These are phyloP conservation scores for Bufo gargarizans DNA, from an alignment of 2,113 vertebrate genomes.

Conservation along the genomic window DNA sequence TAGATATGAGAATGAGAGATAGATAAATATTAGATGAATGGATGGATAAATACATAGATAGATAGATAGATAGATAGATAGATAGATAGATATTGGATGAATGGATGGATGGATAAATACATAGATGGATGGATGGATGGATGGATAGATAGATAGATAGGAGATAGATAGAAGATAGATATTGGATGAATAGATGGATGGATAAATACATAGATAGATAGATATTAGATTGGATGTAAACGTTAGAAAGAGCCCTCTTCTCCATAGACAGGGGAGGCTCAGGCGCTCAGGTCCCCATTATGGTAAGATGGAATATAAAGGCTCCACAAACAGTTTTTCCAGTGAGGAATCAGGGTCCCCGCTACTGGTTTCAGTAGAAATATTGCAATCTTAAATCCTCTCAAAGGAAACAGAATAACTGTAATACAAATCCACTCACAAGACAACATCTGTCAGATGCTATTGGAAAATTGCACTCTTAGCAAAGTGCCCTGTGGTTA, in stretches of 20 bases:
- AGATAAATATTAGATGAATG: background rate
- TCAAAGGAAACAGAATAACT: slow-evolving; percentile 57
- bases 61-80: slow-evolving; percentile 16
- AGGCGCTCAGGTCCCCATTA: slow-evolving; percentile 2
- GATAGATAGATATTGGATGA: slow-evolving; percentile 15
- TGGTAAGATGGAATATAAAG: background rate
- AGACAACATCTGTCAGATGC: slow-evolving; percentile 36
- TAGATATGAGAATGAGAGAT: background rate
- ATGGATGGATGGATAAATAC: slow-evolving; percentile 7
- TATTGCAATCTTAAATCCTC: slow-evolving; percentile 54
- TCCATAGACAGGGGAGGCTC: too few relatives aligned
- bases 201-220: slow-evolving; percentile 20
- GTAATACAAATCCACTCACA: slow-evolving; percentile 55
- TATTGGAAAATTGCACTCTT: slow-evolving; percentile 39
- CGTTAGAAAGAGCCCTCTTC: too few relatives aligned
- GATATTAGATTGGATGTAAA: background rate
- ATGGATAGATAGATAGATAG: background rate
- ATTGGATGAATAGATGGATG: background rate
- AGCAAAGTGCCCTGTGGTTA: slow-evolving; percentile 29
- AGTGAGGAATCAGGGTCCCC: slow-evolving; percentile 1
- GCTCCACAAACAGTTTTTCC: slow-evolving; percentile 38
- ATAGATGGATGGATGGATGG: slow-evolving; percentile 10
- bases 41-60: slow-evolving; percentile 10
- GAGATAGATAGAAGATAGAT: background rate
- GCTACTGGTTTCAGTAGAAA: slow-evolving; percentile 51